Evolutionary conservation across 1,140 invertebrate genomes (phyloP).

Genomic region (Campoletis sonorensis): DNA sequence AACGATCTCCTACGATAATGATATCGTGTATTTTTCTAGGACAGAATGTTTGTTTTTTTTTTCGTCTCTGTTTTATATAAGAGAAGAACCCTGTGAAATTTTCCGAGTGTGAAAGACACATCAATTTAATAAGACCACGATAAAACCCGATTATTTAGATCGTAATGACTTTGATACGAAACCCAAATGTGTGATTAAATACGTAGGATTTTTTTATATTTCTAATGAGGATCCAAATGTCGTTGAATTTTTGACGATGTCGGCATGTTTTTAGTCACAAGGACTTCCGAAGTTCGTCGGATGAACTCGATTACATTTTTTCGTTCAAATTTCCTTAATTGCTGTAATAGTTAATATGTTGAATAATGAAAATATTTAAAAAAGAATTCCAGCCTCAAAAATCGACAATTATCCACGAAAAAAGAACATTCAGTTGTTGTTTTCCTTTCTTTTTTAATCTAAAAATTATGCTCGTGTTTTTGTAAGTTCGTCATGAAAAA

Average conservation of each 20-base stretch:
- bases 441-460: too few species aligned
- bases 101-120: not conserved
- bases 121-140: not conserved
- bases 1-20: not conserved
- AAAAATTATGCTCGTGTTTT: not conserved
- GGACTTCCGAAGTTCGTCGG: too few species aligned
- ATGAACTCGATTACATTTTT: too few species aligned
- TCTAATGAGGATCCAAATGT: too few species aligned
- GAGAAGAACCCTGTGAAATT: not conserved
- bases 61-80: not conserved
- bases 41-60: not conserved
- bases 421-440: too few species aligned
- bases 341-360: too few species aligned
- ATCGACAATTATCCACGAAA: too few species aligned
- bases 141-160: not conserved
- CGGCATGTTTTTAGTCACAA: too few species aligned
- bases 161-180: constrained; percentile 4
- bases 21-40: not conserved
- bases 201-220: not conserved
- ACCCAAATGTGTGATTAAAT: not conserved
- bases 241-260: not conserved
- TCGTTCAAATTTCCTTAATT: too few species aligned
- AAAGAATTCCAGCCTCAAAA: too few species aligned
- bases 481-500: not conserved
- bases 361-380: too few species aligned